Evolutionary conservation across 2,888 invertebrate species (phyloP).

Genomic region (Temnothorax ravouxi): DNA sequence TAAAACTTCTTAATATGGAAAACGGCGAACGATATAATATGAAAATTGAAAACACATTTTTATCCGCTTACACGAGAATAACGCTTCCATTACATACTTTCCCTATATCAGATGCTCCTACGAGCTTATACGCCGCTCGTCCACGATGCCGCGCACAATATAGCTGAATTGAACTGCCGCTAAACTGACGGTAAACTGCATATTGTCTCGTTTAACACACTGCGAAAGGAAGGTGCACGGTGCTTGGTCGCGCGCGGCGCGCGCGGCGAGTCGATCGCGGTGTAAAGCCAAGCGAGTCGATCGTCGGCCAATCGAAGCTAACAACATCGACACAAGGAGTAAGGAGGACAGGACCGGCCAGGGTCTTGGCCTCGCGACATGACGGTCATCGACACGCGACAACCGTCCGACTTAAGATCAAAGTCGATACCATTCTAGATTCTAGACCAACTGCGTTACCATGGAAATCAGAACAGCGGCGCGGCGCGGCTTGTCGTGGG

Average conservation of each 20-base stretch:
- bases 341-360: too few relatives aligned
- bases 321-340: conserved; percentile 45
- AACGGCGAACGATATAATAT: background rate
- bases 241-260: conserved; percentile 3
- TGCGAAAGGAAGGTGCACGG: conserved; percentile 29
- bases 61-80: conserved; percentile 21
- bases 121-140: background rate
- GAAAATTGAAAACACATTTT: conserved; percentile 41
- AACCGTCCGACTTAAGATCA: conserved; percentile 66
- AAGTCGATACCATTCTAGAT: conserved; percentile 63
- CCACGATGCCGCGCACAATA: background rate
- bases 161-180: conserved; percentile 40
- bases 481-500: background rate
- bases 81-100: conserved; percentile 3
- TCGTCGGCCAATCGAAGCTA: conserved; percentile 29
- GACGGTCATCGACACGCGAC: conserved; percentile 59
- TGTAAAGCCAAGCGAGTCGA: conserved; percentile 33
- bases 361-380: conserved; percentile 20
- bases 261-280: conserved; percentile 19
- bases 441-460: conserved; percentile 59
- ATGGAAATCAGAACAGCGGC: conserved; percentile 66
- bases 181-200: conserved; percentile 57
- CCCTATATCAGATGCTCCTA: conserved; percentile 3
- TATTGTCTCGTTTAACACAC: conserved; percentile 56
- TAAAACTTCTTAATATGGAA: background rate